Conservation (phyloP, 2,888 invertebrate species). For the Drosophila histrio region DNA sequence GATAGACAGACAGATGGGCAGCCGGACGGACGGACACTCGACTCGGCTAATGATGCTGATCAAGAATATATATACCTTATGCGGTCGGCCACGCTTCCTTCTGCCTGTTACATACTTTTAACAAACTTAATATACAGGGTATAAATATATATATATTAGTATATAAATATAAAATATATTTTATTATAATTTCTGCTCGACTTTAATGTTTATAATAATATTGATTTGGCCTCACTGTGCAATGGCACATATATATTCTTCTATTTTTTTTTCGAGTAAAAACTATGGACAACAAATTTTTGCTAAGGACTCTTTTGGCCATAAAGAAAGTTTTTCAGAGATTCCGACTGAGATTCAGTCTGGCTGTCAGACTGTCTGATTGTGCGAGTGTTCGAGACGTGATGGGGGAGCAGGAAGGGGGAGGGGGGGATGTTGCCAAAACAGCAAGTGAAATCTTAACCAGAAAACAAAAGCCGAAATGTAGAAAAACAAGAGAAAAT, state of each 20-base stretch:
- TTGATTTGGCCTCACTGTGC: slow-evolving; percentile 35
- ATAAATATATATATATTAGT: too few species aligned
- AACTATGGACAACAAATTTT: slow-evolving; percentile 52
- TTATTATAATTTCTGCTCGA: background rate
- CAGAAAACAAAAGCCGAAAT: slow-evolving; percentile 79
- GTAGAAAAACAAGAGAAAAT: slow-evolving; percentile 73
- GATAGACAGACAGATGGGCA: too few species aligned
- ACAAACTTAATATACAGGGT: too few species aligned
- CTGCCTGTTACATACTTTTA: too few species aligned
- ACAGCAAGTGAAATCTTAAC: slow-evolving; percentile 74
- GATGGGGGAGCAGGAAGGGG: background rate
- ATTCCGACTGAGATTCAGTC: slow-evolving; percentile 12
- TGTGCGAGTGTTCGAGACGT: background rate
- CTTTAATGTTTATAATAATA: slow-evolving; percentile 11
- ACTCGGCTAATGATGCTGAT: too few species aligned
- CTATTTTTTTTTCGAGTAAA: background rate
- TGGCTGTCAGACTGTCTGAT: background rate
- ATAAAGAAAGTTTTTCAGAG: slow-evolving; percentile 46
- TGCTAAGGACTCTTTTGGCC: slow-evolving; percentile 52
- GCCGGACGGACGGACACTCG: too few species aligned
- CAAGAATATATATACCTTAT: too few species aligned
- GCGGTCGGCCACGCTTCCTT: too few species aligned
- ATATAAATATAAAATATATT: background rate
- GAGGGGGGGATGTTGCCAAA: slow-evolving; percentile 36
- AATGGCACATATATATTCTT: slow-evolving; percentile 14